Percentiles rank a stretch among this genome's conserved stretches.
These are phyloP conservation scores for Allygus modestus DNA, from an alignment of 2,888 invertebrate species.

Conservation along the genomic window DNA sequence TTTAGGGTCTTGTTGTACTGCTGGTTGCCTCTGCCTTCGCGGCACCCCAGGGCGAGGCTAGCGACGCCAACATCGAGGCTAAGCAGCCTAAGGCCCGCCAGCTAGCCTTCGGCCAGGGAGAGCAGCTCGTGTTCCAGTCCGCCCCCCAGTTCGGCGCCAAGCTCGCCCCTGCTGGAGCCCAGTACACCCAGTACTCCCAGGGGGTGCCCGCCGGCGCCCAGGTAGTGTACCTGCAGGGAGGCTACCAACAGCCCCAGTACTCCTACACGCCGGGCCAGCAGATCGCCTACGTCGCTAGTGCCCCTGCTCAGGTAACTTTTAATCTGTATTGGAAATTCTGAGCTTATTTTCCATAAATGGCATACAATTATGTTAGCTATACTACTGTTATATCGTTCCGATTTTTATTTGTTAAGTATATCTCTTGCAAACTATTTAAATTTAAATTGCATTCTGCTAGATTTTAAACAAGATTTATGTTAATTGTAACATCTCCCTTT, in stretches of 20 bases:
- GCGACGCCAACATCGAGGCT: neutral
- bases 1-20: constrained; percentile 45
- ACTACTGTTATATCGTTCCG: too few relatives aligned
- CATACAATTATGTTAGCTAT: too few relatives aligned
- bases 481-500: too few relatives aligned
- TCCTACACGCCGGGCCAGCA: constrained; percentile 37
- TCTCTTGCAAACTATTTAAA: too few relatives aligned
- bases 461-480: too few relatives aligned
- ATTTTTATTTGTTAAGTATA: too few relatives aligned
- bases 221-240: constrained; percentile 53
- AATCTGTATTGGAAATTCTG: neutral
- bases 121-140: neutral
- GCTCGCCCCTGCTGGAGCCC: constrained; percentile 20
- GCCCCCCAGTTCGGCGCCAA: constrained; percentile 28
- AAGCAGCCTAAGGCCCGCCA: constrained; percentile 35
- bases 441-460: too few relatives aligned
- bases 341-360: neutral
- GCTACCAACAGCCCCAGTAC: constrained; percentile 51
- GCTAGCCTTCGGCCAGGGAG: constrained; percentile 4
- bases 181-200: constrained; percentile 6
- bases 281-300: constrained; percentile 46
- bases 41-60: constrained; percentile 9
- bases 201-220: constrained; percentile 29
- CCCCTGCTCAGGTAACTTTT: constrained; percentile 42
- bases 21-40: constrained; percentile 1